Percentiles rank a stretch among this genome's conserved stretches.
Evolutionary conservation across 64 coral and sea anemone genomes (phyloP).

Genomic region (Porites lutea): DNA sequence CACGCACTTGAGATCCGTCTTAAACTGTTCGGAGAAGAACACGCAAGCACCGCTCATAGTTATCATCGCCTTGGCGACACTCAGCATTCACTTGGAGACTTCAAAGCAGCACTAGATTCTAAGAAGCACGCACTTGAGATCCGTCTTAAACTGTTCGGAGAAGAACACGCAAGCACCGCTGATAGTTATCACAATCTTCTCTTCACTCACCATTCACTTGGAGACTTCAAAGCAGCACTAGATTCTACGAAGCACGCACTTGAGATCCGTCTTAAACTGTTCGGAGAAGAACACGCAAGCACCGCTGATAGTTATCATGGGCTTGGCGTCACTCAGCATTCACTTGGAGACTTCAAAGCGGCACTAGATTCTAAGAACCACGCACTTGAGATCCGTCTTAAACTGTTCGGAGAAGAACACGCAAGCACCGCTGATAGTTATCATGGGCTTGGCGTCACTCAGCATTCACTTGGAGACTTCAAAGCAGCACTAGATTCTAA

Average conservation of each 20-base stretch:
- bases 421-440: slow-evolving; percentile 5
- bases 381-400: neutral
- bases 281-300: neutral
- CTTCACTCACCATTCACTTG: too few relatives aligned
- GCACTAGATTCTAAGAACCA: neutral
- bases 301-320: neutral
- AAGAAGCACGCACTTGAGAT: neutral
- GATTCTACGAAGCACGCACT: too few relatives aligned
- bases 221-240: too few relatives aligned
- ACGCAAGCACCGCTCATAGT: too few relatives aligned
- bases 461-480: neutral
- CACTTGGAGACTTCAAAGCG: neutral
- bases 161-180: neutral
- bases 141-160: neutral
- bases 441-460: neutral
- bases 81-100: too few relatives aligned
- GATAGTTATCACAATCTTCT: neutral
- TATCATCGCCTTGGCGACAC: too few relatives aligned
- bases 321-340: neutral
- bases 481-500: neutral
- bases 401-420: slow-evolving; percentile 34
- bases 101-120: too few relatives aligned
- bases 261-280: neutral
- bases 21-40: too few relatives aligned
- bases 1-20: too few relatives aligned